Percentiles rank a stretch among this genome's conserved stretches.
These are phyloP conservation scores for Coranthus polyacanthus DNA, from an alignment of 2,797 vertebrate genomes.

Conservation along the genomic window DNA sequence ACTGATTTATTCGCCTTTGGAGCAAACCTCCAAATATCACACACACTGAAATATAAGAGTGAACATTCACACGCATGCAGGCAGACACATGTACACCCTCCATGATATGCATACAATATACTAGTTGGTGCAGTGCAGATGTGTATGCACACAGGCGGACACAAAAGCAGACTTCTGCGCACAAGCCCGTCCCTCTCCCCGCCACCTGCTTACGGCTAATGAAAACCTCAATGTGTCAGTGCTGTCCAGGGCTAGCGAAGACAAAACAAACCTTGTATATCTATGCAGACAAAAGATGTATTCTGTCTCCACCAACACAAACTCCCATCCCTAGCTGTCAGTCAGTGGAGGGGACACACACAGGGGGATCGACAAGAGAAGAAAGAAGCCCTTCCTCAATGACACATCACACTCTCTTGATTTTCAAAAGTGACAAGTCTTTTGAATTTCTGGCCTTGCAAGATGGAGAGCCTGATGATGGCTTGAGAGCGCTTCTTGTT, in stretches of 20 bases:
- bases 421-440: constrained; percentile 88
- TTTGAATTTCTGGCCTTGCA: constrained; percentile 81
- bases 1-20: constrained; percentile 91
- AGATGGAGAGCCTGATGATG: constrained; percentile 77
- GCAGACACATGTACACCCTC: constrained; percentile 70
- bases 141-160: constrained; percentile 40
- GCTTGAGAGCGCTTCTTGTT: constrained; percentile 71
- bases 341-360: constrained; percentile 81
- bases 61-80: constrained; percentile 84
- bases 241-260: constrained; percentile 80
- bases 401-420: constrained; percentile 88
- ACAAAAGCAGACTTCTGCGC: constrained; percentile 43
- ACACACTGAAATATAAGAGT: constrained; percentile 85
- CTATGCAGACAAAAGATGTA: constrained; percentile 91
- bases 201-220: constrained; percentile 92
- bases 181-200: constrained; percentile 66
- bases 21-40: constrained; percentile 87
- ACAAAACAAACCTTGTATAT: constrained; percentile 92
- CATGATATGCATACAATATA: constrained; percentile 65
- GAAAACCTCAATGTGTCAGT: constrained; percentile 94
- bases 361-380: constrained; percentile 79
- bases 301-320: constrained; percentile 90
- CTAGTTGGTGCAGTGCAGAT: constrained; percentile 64
- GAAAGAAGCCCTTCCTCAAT: constrained; percentile 87
- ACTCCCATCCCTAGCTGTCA: constrained; percentile 93